Evolutionary conservation across 2,888 invertebrate species (phyloP).

Genomic region (Drosophila neoperkinsi): DNA sequence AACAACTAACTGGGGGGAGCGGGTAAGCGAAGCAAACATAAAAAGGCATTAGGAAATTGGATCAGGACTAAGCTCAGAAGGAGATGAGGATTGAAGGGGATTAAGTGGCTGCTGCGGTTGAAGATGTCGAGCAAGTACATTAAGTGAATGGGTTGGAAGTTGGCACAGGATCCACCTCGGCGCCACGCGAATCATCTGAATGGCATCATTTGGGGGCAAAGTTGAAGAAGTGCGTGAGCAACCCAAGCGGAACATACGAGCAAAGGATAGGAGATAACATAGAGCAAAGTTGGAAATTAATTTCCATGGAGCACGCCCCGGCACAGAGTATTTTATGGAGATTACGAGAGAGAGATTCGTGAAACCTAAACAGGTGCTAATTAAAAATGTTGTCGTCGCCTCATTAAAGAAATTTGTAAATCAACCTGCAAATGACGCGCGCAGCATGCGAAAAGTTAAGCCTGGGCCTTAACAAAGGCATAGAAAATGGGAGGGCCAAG

Average conservation of each 20-base stretch:
- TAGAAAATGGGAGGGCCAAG: too few relatives aligned
- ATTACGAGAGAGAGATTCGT: constrained; percentile 51
- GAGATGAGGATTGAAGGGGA: background rate
- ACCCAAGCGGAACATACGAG: constrained; percentile 10
- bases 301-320: constrained; percentile 46
- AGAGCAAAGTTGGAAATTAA: constrained; percentile 67
- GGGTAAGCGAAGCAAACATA: constrained; percentile 32
- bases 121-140: constrained; percentile 28
- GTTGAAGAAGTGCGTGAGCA: constrained; percentile 38
- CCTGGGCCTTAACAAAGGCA: constrained; percentile 11
- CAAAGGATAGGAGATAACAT: constrained; percentile 1
- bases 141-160: constrained; percentile 29
- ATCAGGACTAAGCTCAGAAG: constrained; percentile 34
- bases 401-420: constrained; percentile 82
- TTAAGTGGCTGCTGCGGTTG: constrained; percentile 46
- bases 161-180: background rate
- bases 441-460: constrained; percentile 44
- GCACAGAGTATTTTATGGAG: constrained; percentile 51
- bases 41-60: constrained; percentile 65
- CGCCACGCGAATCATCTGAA: constrained; percentile 45
- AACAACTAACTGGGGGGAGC: constrained; percentile 12
- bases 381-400: constrained; percentile 84
- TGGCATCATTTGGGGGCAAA: constrained; percentile 43
- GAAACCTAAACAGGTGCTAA: constrained; percentile 79
- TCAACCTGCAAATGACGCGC: constrained; percentile 64